Percentiles rank a stretch among this genome's conserved stretches.
phyloP scores from a whole-genome alignment of 2,113 vertebrate genomes.

The Daphoenositta chrysoptera region DNA sequence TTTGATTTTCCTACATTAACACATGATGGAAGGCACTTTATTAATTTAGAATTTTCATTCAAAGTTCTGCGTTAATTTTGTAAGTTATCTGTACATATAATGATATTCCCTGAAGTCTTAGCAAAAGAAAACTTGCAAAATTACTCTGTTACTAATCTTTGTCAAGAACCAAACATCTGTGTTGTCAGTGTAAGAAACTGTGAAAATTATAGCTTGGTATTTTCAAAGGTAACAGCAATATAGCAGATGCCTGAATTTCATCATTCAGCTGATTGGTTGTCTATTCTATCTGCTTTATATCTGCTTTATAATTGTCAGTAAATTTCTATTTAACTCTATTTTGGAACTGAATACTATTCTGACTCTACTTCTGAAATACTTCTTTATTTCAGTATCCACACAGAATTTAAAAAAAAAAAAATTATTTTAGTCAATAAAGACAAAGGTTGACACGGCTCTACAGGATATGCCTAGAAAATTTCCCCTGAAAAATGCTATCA shows the following conservation, averaged over 20 bases:
- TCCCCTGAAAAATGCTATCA: neutral
- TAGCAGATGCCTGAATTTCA: neutral
- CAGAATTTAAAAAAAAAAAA: neutral
- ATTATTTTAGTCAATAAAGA: neutral
- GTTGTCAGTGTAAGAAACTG: neutral
- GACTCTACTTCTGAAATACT: neutral
- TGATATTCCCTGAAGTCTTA: neutral
- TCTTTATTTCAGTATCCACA: neutral
- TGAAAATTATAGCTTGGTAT: neutral
- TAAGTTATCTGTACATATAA: neutral
- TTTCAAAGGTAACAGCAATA: neutral
- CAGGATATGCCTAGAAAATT: neutral
- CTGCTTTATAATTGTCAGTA: neutral
- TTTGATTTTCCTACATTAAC: neutral
- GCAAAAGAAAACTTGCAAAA: neutral
- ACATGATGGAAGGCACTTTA: neutral
- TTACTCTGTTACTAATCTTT: neutral
- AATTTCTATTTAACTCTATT: neutral
- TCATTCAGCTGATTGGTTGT: neutral
- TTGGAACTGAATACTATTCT: neutral
- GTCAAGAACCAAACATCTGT: neutral
- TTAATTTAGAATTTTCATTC: neutral
- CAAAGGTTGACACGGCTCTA: too few species aligned
- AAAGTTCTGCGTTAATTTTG: neutral
- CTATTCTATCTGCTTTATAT: neutral